Base-by-base conservation (phyloP, 1,140 invertebrate genomes). In the Plutomurus gul region DNA sequence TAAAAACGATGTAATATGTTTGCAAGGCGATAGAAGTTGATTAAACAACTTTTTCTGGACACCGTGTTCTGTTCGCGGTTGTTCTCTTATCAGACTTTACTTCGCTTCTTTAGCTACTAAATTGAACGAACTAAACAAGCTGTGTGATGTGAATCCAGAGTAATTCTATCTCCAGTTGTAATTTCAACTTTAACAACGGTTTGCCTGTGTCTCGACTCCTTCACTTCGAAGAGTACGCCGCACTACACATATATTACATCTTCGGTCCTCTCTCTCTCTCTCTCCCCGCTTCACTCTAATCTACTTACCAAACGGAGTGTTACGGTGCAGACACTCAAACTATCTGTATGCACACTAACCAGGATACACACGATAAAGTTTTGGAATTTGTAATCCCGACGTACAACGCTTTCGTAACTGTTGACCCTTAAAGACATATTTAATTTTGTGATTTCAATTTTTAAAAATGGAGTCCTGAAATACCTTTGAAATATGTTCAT, bases 41-140 rank as follows among this genome's bases (percentile, higher is more conserved):
- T 65, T 65, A 65, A 65, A 65, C 56, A 65, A 65, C 30, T 65
- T 65, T 56, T 65, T 65, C 56, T 65, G 56, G 56, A 65, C 56
- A 65, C 27, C n/a, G 13, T 33, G 56, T 16, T 27, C 36, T n/a
- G 18, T 22, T 22, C 25, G 47, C 47, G n/a, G n/a, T n/a, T n/a
- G 16, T n/a, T n/a, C 56, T 36, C 36, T 65, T 18, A 30, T 13
- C 56, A 65, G 56, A 65, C 56, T 65, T 65, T 65, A 30, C 56
- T n/a, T 65, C 56, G 56, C 11, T 65, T 65, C 56, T 65, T 65
- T 65, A 65, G 56, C 30, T 65, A 65, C 56, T 65, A 65, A 65
- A 65, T 65, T 65, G 56, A 65, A 65, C 56, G 56, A 65, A 65
- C 56, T 65, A 65, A 65, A 65, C 56, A 65, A 65, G 56, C 27